Conservation (phyloP, 2,888 invertebrate genomes). For the Taenaris catops region DNA sequence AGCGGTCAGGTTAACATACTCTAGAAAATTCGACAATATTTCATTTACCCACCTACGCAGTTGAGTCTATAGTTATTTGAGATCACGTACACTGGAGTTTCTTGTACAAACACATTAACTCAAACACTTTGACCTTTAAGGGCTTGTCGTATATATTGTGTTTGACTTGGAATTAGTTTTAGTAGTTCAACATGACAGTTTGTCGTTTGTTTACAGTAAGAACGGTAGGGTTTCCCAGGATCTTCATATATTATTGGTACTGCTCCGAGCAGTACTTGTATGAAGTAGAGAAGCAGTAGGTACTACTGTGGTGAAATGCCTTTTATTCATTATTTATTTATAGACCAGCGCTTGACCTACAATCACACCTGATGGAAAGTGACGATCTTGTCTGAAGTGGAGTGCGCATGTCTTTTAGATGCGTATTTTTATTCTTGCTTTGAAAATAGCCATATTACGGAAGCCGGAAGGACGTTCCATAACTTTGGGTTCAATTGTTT, state of each 20-base stretch:
- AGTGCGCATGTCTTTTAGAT: too few species aligned
- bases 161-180: conserved; percentile 19
- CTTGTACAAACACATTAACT: conserved; percentile 40
- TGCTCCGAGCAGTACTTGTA: too few species aligned
- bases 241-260: not conserved
- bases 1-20: conserved; percentile 18
- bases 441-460: too few species aligned
- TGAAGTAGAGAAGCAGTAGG: too few species aligned
- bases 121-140: conserved; percentile 53
- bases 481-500: too few species aligned
- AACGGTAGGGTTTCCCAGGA: conserved; percentile 9
- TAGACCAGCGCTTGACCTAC: too few species aligned
- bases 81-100: conserved; percentile 31
- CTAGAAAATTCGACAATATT: conserved; percentile 16
- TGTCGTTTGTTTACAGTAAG: conserved; percentile 8
- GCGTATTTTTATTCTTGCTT: too few species aligned
- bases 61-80: conserved; percentile 22
- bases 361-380: too few species aligned
- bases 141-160: conserved; percentile 43
- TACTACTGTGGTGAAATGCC: too few species aligned
- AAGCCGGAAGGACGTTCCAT: too few species aligned
- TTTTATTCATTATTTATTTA: too few species aligned
- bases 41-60: conserved; percentile 22
- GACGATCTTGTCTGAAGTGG: too few species aligned
- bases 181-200: conserved; percentile 13